Conservation (phyloP, 2,113 vertebrate species). For the Podarcis raffonei region DNA sequence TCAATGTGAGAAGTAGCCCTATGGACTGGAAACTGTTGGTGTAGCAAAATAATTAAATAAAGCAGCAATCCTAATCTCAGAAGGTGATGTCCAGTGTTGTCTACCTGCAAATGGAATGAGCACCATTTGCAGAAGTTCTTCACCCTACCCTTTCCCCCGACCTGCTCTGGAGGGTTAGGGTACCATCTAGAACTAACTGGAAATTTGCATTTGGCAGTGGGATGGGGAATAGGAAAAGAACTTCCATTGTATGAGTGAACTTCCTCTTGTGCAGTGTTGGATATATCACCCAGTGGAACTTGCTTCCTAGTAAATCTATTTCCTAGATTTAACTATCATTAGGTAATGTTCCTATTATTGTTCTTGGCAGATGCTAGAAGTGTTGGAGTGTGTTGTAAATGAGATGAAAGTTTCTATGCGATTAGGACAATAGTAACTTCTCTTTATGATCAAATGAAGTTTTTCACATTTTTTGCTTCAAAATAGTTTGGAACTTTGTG, state of each 20-base stretch:
- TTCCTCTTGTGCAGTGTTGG: too few relatives aligned
- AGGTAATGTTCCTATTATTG: neutral
- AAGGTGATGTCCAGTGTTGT: too few relatives aligned
- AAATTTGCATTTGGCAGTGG: too few relatives aligned
- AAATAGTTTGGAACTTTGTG: neutral
- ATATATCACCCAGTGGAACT: neutral
- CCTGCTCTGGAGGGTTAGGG: too few relatives aligned
- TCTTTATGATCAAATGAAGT: neutral
- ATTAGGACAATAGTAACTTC: neutral
- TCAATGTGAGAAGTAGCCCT: neutral
- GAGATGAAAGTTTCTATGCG: too few relatives aligned
- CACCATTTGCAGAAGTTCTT: too few relatives aligned
- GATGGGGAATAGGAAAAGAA: too few relatives aligned
- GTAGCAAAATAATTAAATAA: neutral
- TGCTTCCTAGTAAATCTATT: neutral
- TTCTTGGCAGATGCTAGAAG: neutral
- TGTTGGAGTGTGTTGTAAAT: neutral
- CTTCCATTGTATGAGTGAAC: too few relatives aligned
- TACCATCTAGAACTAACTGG: too few relatives aligned
- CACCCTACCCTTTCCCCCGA: too few relatives aligned
- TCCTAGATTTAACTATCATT: neutral
- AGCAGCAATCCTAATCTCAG: neutral
- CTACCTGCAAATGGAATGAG: too few relatives aligned
- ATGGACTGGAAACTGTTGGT: neutral
- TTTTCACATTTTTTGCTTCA: neutral